A percentile compares a stretch with the other conserved stretches of the same genome.
These are phyloP conservation scores for Mystacornis crossleyi DNA, from an alignment of 2,113 vertebrate species.

Conservation along the genomic window DNA sequence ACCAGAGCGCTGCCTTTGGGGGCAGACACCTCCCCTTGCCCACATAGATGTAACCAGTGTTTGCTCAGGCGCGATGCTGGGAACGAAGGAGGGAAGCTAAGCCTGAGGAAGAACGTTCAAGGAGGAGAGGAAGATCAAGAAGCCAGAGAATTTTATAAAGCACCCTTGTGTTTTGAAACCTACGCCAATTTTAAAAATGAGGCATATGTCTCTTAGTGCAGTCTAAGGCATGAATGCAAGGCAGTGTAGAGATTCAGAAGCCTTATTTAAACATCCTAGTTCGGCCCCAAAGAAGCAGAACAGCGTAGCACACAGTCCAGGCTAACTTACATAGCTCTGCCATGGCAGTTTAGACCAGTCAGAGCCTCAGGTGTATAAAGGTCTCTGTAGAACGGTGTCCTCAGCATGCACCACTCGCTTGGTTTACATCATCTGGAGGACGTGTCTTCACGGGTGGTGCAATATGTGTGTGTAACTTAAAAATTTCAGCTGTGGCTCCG, in stretches of 20 bases:
- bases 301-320: background rate
- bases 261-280: constrained; percentile 23
- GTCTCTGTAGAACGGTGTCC: background rate
- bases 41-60: background rate
- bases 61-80: background rate
- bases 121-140: constrained; percentile 25
- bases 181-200: constrained; percentile 25
- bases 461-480: background rate
- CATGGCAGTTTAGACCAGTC: background rate
- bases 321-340: background rate
- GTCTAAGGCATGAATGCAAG: constrained; percentile 40
- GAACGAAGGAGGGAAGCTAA: background rate
- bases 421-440: background rate
- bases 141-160: constrained; percentile 30
- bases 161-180: constrained; percentile 7
- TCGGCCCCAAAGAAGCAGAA: background rate
- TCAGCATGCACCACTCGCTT: background rate
- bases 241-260: constrained; percentile 39
- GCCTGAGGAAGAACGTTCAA: background rate
- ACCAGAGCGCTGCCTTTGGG: background rate
- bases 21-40: background rate
- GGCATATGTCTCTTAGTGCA: background rate
- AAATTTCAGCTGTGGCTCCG: background rate
- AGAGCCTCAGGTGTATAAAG: background rate
- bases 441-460: background rate